Conservation (phyloP, 1,140 invertebrate species). For the Drosophila bocqueti region DNA sequence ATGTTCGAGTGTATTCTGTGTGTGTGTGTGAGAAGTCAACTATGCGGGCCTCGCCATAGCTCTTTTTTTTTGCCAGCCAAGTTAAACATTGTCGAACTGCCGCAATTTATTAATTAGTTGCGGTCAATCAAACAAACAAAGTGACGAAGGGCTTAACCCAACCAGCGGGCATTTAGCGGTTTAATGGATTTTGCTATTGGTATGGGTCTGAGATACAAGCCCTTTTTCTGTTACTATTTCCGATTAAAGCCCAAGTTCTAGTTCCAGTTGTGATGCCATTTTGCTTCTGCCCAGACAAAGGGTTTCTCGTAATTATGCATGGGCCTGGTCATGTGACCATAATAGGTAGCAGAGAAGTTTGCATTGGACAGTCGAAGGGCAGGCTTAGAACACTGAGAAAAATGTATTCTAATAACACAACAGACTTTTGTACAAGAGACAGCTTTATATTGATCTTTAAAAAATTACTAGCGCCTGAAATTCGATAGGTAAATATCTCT, state of each 20-base stretch:
- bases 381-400: background rate
- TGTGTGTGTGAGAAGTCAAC: slow-evolving; percentile 39
- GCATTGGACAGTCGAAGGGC: background rate
- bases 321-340: background rate
- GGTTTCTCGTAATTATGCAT: slow-evolving; percentile 10
- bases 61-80: slow-evolving; percentile 17
- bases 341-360: background rate
- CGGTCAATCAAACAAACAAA: slow-evolving; percentile 47
- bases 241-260: background rate
- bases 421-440: no score
- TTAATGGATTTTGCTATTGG: background rate
- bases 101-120: slow-evolving; percentile 60
- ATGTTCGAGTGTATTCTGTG: slow-evolving; percentile 5
- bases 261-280: background rate
- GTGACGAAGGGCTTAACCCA: slow-evolving; percentile 29
- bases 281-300: background rate
- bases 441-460: background rate
- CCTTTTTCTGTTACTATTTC: background rate
- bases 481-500: background rate
- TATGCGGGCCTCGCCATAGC: slow-evolving; percentile 33
- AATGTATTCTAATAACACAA: no score
- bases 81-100: slow-evolving; percentile 36
- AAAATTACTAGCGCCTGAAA: background rate
- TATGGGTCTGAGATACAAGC: background rate
- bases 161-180: slow-evolving; percentile 47